Evolutionary conservation across 2,113 vertebrate genomes (phyloP).

Genomic region (Lasiurus cinereus): DNA sequence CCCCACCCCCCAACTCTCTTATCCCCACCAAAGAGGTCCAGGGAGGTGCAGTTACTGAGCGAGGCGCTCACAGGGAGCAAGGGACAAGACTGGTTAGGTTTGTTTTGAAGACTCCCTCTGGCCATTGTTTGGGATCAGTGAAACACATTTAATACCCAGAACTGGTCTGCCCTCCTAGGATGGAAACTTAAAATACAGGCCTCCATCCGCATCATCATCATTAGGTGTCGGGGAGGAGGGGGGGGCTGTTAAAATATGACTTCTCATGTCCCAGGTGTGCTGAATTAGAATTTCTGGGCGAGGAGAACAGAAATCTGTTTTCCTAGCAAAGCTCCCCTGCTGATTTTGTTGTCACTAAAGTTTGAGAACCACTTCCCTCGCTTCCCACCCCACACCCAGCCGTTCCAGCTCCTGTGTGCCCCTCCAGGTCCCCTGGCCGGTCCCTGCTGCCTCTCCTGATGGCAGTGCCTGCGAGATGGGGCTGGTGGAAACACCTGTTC

Average conservation of each 20-base stretch:
- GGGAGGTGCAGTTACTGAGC: background rate
- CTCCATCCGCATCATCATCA: background rate
- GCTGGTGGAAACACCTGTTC: too few relatives aligned
- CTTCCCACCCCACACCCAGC: background rate
- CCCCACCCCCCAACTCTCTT: background rate
- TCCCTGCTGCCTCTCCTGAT: fast-evolving
- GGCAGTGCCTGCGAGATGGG: background rate
- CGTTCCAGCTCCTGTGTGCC: background rate
- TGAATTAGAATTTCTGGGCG: background rate
- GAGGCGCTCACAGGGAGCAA: background rate
- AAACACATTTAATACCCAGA: conserved; percentile 46
- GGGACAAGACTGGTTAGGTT: background rate
- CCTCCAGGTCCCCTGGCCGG: background rate
- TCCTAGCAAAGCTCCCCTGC: background rate
- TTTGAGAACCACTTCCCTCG: background rate
- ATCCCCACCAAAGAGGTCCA: background rate
- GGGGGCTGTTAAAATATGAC: background rate
- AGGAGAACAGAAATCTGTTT: background rate
- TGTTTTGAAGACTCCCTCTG: background rate
- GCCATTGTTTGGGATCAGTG: conserved; percentile 50
- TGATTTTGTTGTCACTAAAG: background rate
- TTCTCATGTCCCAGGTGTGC: background rate
- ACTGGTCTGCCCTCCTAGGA: background rate
- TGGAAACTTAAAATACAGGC: background rate
- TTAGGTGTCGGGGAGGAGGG: too few relatives aligned